These are phyloP conservation scores for Macquaria ambigua DNA, from an alignment of 2,113 vertebrate genomes.

Conservation along the genomic window DNA sequence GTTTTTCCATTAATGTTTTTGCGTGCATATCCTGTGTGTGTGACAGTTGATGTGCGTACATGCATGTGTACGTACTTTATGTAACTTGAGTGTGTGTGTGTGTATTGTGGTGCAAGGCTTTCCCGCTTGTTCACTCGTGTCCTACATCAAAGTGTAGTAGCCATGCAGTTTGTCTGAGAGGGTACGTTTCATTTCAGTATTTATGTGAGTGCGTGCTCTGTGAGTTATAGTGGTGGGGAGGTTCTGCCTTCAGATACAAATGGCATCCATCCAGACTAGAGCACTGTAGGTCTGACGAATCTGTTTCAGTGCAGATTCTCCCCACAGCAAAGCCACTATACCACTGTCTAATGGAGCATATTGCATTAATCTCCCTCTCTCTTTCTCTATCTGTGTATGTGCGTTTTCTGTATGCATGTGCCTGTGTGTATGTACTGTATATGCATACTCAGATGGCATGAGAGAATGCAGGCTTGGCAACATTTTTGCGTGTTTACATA, in stretches of 20 bases:
- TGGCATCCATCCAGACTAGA: slow-evolving; percentile 65
- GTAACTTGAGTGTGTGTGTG: slow-evolving; percentile 22
- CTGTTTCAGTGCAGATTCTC: slow-evolving; percentile 66
- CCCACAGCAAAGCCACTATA: slow-evolving; percentile 61
- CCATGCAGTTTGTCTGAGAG: slow-evolving; percentile 49
- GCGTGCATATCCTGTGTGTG: neutral
- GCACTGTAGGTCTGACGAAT: slow-evolving; percentile 62
- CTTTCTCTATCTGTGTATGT: neutral
- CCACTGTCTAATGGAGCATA: slow-evolving; percentile 41
- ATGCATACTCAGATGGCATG: neutral
- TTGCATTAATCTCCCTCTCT: slow-evolving; percentile 14
- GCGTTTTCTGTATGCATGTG: neutral
- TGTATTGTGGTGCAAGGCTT: neutral
- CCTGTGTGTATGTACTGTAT: neutral
- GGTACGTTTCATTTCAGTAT: slow-evolving; percentile 58
- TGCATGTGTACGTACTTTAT: slow-evolving; percentile 13
- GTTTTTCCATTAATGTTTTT: slow-evolving; percentile 41
- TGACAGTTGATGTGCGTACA: neutral
- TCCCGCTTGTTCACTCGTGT: slow-evolving; percentile 26
- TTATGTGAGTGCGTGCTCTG: slow-evolving; percentile 38
- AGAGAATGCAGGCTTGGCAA: neutral
- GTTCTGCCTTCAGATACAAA: slow-evolving; percentile 65
- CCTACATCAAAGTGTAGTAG: slow-evolving; percentile 40
- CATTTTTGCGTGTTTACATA: neutral
- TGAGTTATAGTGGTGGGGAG: slow-evolving; percentile 50